A percentile compares a stretch with the other conserved stretches of the same genome.
These are phyloP conservation scores for Dendrocincla tyrannina DNA, from an alignment of 2,797 vertebrate species.

Conservation along the genomic window DNA sequence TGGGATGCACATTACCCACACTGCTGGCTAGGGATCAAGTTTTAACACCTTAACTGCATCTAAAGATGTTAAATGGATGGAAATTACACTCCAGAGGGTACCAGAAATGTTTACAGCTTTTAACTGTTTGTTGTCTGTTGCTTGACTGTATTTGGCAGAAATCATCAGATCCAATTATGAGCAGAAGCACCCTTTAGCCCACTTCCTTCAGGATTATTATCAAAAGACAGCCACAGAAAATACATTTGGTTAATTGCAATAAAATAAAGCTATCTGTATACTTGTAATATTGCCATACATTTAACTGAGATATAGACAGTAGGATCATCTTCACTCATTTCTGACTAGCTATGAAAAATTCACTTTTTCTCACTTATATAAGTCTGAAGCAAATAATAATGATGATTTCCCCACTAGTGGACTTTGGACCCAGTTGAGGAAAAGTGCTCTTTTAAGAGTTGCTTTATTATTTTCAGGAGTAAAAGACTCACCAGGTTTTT, in stretches of 20 bases:
- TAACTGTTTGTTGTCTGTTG: neutral
- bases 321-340: neutral
- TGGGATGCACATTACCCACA: neutral
- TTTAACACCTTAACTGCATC: neutral
- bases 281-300: neutral
- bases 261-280: neutral
- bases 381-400: neutral
- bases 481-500: neutral
- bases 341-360: neutral
- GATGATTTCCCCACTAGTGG: neutral
- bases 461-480: neutral
- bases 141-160: accelerated
- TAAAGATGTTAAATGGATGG: neutral
- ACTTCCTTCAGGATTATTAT: neutral
- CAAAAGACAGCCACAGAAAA: neutral
- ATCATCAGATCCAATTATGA: neutral
- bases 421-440: neutral
- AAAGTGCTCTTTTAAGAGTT: neutral
- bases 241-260: neutral
- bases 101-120: neutral
- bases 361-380: neutral
- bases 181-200: neutral
- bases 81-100: neutral
- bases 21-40: neutral
- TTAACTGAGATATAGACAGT: neutral